phyloP scores from a whole-genome alignment of 2,888 invertebrate genomes.

The Dascillus cervinus region DNA sequence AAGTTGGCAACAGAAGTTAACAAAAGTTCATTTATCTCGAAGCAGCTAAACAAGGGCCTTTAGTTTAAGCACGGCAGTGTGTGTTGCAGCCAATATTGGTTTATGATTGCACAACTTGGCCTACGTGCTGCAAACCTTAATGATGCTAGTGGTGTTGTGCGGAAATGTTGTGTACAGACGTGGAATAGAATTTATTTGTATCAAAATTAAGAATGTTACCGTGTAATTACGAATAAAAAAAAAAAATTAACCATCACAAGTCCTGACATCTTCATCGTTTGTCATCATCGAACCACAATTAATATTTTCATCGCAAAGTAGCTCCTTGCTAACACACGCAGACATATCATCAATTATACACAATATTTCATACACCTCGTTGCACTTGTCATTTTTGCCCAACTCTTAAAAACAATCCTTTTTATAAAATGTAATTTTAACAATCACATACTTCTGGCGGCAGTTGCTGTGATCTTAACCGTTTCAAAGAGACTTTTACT shows the following conservation, averaged over 20 bases:
- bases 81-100: no score
- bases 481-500: conserved; percentile 6
- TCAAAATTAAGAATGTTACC: background rate
- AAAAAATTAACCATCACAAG: conserved; percentile 11
- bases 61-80: no score
- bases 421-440: conserved; percentile 1
- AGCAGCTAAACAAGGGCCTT: no score
- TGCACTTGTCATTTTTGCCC: conserved; percentile 8
- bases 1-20: no score
- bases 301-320: conserved; percentile 20
- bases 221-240: background rate
- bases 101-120: no score
- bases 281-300: conserved; percentile 17
- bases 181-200: no score
- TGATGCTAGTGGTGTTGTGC: no score
- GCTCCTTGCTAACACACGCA: conserved; percentile 18
- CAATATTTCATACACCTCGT: conserved; percentile 10
- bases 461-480: conserved; percentile 17
- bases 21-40: no score
- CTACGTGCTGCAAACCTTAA: no score
- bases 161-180: no score
- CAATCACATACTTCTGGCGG: conserved; percentile 14
- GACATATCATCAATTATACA: conserved; percentile 13
- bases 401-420: conserved; percentile 10
- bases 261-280: conserved; percentile 19